A percentile compares a stretch with the other conserved stretches of the same genome.
These are phyloP conservation scores for Notocelia uddmanniana DNA, from an alignment of 2,888 invertebrate species.

Conservation along the genomic window DNA sequence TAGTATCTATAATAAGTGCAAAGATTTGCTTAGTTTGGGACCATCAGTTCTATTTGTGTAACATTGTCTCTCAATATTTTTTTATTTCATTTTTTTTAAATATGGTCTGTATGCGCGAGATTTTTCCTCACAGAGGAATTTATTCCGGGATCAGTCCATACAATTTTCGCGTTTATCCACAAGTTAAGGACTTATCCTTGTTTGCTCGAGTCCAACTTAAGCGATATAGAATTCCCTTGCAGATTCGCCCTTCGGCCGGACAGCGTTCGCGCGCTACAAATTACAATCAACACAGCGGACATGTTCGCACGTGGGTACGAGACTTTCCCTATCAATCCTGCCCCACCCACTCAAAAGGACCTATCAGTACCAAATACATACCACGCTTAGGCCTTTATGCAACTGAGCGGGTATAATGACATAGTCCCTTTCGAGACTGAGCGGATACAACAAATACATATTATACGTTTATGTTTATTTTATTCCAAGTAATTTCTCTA, in stretches of 20 bases:
- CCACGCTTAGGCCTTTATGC: not conserved
- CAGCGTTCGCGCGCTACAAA: conserved; percentile 82
- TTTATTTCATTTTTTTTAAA: too few relatives aligned
- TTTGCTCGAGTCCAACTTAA: not conserved
- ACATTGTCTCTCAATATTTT: too few relatives aligned
- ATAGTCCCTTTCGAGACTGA: not conserved
- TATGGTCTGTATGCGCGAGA: too few relatives aligned
- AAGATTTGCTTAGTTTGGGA: too few relatives aligned
- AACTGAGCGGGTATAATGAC: not conserved
- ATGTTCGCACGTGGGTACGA: conserved; percentile 80
- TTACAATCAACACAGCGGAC: conserved; percentile 83
- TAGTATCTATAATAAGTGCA: too few relatives aligned
- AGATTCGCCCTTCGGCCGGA: conserved; percentile 65
- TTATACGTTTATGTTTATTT: conserved; percentile 68
- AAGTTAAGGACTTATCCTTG: not conserved
- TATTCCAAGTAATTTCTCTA: conserved; percentile 82
- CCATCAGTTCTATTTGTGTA: too few relatives aligned
- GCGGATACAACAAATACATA: conserved; percentile 59
- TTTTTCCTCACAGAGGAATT: not conserved
- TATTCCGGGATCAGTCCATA: not conserved
- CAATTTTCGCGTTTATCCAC: not conserved
- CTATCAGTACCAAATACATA: conserved; percentile 3
- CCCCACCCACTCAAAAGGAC: conserved; percentile 20
- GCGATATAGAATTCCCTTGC: conserved; percentile 49
- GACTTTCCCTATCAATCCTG: conserved; percentile 74